Evolutionary conservation across 1,140 invertebrate genomes (phyloP).

Genomic region (Teleogryllus occipitalis): DNA sequence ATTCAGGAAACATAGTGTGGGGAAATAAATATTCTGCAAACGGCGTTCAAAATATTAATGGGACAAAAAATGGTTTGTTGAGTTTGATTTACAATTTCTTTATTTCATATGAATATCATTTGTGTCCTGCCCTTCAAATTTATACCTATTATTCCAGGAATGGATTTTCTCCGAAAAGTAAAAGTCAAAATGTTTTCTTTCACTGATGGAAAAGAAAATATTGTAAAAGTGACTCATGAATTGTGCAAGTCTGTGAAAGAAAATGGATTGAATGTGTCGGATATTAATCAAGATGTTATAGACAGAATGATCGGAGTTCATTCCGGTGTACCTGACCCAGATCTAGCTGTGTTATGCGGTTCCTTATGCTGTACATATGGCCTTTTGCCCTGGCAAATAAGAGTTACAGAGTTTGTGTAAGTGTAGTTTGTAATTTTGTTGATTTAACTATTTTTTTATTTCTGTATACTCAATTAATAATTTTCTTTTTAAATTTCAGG

Average conservation of each 20-base stretch:
- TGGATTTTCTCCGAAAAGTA: not conserved
- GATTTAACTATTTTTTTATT: not conserved
- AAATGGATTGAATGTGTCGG: constrained; percentile 33
- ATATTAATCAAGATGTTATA: constrained; percentile 40
- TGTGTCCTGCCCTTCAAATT: not conserved
- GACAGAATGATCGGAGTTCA: constrained; percentile 39
- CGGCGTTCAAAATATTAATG: constrained; percentile 33
- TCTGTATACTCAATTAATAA: not conserved
- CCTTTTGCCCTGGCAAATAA: constrained; percentile 61
- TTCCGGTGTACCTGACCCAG: constrained; percentile 52
- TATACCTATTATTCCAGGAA: not conserved
- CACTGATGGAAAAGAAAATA: constrained; percentile 18
- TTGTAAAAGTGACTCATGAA: constrained; percentile 14
- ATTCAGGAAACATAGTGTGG: constrained; percentile 41
- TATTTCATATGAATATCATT: not conserved
- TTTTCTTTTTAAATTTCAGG: not conserved
- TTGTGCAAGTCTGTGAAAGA: constrained; percentile 28
- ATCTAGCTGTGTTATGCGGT: constrained; percentile 54
- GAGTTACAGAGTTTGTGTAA: constrained; percentile 58
- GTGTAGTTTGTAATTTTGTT: constrained; percentile 16
- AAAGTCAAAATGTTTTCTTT: constrained; percentile 8
- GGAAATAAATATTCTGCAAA: constrained; percentile 33
- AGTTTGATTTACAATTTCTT: not conserved
- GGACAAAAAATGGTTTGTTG: constrained; percentile 47
- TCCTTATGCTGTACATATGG: constrained; percentile 47